Conservation (phyloP, 2,113 vertebrate species). For the Trematomus loennbergii region DNA sequence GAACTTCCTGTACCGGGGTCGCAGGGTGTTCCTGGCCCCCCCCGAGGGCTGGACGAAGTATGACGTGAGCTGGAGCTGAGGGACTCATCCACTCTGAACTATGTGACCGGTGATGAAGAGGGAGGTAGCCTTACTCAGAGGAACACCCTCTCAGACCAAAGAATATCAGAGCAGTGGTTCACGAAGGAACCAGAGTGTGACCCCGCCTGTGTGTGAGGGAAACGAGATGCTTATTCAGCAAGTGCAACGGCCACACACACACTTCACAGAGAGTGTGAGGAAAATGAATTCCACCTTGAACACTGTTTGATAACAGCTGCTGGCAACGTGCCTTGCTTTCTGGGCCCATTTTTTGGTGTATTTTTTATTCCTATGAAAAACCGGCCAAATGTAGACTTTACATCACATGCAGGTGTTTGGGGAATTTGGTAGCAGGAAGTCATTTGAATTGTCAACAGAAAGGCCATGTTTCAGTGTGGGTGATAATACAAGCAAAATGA, state of each 20-base stretch:
- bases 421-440: constrained; percentile 5
- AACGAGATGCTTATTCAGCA: constrained; percentile 11
- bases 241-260: not conserved
- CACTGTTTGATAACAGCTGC: not conserved
- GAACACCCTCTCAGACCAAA: constrained; percentile 82
- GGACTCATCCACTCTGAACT: not conserved
- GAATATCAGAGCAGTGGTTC: constrained; percentile 51
- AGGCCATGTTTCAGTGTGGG: not conserved
- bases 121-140: constrained; percentile 48
- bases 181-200: constrained; percentile 18
- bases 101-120: constrained; percentile 32
- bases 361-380: constrained; percentile 35
- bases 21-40: constrained; percentile 91
- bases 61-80: constrained; percentile 92
- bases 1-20: constrained; percentile 88
- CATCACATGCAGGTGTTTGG: constrained; percentile 9
- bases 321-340: constrained; percentile 71
- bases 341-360: constrained; percentile 30
- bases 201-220: constrained; percentile 3
- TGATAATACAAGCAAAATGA: too few relatives aligned
- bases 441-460: not conserved
- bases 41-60: constrained; percentile 91
- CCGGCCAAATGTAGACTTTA: constrained; percentile 11
- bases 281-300: constrained; percentile 15
- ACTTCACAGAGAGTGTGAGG: not conserved